Base-by-base conservation (phyloP, 2,888 invertebrate species). In the Drosophila affinis region DNA sequence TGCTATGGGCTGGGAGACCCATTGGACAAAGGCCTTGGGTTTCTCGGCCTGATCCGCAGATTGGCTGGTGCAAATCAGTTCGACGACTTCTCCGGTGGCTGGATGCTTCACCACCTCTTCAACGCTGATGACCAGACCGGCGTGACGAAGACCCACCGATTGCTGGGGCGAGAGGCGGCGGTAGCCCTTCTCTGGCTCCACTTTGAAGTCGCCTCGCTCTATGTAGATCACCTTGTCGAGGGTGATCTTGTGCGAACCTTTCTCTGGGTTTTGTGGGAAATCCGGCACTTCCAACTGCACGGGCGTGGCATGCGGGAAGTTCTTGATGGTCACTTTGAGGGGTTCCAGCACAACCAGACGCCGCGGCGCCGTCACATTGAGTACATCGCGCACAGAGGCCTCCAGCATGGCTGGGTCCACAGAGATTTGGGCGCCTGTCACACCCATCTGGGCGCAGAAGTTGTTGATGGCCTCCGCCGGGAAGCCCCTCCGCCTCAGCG, bases 1-100 rank as follows among this genome's bases (percentile, higher is more conserved):
- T 55, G 93, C 91, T 14, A 95, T 87, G 0, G 99, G 99, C 61
- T 96, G 93, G 0, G 98, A 95, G 1, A 99, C 99, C 99, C 99
- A 99, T 91, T 99, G 99, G 80, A 99, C 96, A 92, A 99, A 99
- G 0, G 98, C 99, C 92, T 99, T 99, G 0, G 99, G 99, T 92
- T 99, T 99, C 54, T 95, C 95, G 10, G 94, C 92, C 18, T 96
- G 95, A 3, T 94, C 93, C 0, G 96, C 94, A 34, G 94, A 93
- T 54, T 94, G 94, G 78, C 96, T 97, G 6, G 93, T 94, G 60
- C 97, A 99, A 72, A 95, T 92, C 10, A 99, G 84, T 91, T 96
- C 96, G 0, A 91, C 90, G 0, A 97, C 93, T 59, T 94, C 93
- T 1, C 96, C 96, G 18, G 91, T 85, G 0, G 87, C 81, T 1